phyloP scores from a whole-genome alignment of 2,113 vertebrate species.

The Silurus meridionalis region DNA sequence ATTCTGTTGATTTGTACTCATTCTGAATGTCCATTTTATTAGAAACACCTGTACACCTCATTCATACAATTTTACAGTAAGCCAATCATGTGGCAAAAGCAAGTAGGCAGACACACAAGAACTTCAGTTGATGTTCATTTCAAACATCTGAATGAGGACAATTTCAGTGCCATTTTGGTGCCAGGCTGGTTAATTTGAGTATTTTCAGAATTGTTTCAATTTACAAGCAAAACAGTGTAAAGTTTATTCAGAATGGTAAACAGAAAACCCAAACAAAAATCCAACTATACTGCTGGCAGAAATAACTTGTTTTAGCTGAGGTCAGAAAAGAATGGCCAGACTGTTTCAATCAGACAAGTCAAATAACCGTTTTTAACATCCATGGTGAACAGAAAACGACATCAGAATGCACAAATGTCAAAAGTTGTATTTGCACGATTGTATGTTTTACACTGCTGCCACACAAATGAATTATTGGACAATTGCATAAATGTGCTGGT shows the following conservation, averaged over 20 bases:
- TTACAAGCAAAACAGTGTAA: background rate
- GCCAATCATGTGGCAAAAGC: background rate
- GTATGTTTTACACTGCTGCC: no score
- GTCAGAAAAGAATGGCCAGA: background rate
- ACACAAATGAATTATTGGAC: background rate
- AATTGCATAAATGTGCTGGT: background rate
- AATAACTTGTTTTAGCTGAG: background rate
- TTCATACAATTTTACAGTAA: background rate
- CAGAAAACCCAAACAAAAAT: background rate
- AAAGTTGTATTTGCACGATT: background rate
- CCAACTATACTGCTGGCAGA: background rate
- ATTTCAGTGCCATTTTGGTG: background rate
- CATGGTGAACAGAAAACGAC: background rate
- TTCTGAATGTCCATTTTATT: background rate
- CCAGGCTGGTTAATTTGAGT: no score
- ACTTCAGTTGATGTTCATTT: background rate
- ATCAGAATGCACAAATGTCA: background rate
- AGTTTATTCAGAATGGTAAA: background rate
- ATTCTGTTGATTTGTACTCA: background rate
- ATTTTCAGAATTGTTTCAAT: no score
- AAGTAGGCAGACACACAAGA: background rate
- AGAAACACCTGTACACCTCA: background rate
- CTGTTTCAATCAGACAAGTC: background rate
- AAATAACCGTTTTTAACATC: background rate
- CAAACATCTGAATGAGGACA: background rate